Evolutionary conservation across 2,888 invertebrate species (phyloP), one percentile per base, ranked within the genome.

Genomic region (Diaperis boleti): DNA sequence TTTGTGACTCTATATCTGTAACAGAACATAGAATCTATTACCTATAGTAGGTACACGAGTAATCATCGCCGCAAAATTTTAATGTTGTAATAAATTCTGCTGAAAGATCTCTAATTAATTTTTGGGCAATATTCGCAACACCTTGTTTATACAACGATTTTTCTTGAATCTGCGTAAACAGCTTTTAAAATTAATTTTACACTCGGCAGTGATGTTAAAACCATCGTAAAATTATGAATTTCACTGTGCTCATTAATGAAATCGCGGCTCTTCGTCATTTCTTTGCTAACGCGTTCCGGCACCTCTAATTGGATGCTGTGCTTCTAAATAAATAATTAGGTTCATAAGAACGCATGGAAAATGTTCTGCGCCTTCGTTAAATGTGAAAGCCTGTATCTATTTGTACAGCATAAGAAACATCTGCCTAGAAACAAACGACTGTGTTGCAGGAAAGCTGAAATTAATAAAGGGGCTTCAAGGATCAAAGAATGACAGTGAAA

Each of bases 371-470:
- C 45, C 22, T 18, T 37, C 37, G 22, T 44, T 57, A 44, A 57
- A 57, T 37, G 39, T 18, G 33, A 35, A 44, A 45, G 35, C 47
- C 15, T 14, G 57, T 45, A 47, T 37, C 57, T 57, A 57, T 57
- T 45, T 45, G 45, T 45, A 56, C 37, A 57, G 26, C 26, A 47
- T 15, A 20, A 35, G 55, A 39, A 62, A 60, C 62, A 67, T 65
- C 64, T 64, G 67, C 62, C 60, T 59, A 60, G 37, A 56, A 67
- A 67, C 59, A 59, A 67, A 65, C 62, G 64, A 47, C 42, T 22
- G n/a, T n/a, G 20, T 29, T 29, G 31, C 54, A 62, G 67, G 67
- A 65, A 67, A 64, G 67, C 56, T 65, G 62, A 65, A 67, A 67
- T 67, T 67, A 67, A 67, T 65, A 65, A 56, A n/a, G 13, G 35